These are phyloP conservation scores for Pavo muticus DNA, from an alignment of 2,113 vertebrate species.

Conservation along the genomic window DNA sequence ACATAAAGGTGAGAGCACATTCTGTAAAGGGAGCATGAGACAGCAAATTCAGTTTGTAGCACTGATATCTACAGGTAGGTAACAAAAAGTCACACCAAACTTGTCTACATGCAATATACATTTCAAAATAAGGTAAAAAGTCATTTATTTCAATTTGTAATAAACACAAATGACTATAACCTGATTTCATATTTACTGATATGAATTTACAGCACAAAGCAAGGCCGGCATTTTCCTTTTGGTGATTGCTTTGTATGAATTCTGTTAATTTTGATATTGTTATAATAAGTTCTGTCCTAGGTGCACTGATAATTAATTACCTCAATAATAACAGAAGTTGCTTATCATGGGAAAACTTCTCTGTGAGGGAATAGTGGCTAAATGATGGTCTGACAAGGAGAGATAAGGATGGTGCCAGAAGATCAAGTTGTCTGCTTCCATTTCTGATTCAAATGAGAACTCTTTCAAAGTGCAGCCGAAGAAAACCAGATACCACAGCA, in stretches of 20 bases:
- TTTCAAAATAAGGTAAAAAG: neutral
- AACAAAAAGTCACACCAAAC: neutral
- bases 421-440: slow-evolving; percentile 35
- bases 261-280: neutral
- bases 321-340: neutral
- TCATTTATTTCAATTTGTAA: neutral
- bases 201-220: neutral
- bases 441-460: slow-evolving; percentile 48
- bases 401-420: slow-evolving; percentile 20
- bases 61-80: neutral
- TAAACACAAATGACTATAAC: neutral
- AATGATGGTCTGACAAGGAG: slow-evolving; percentile 35
- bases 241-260: rapidly evolving
- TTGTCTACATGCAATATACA: neutral
- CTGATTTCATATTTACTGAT: neutral
- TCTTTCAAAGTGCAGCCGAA: neutral
- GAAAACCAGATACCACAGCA: neutral
- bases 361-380: slow-evolving; percentile 20
- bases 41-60: neutral
- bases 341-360: neutral
- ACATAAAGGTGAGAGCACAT: neutral
- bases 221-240: neutral
- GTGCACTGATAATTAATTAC: neutral
- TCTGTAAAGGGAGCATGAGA: neutral
- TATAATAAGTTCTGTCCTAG: neutral